phyloP scores from a whole-genome alignment of 1,140 invertebrate genomes.

The Nixonia krombeini region DNA sequence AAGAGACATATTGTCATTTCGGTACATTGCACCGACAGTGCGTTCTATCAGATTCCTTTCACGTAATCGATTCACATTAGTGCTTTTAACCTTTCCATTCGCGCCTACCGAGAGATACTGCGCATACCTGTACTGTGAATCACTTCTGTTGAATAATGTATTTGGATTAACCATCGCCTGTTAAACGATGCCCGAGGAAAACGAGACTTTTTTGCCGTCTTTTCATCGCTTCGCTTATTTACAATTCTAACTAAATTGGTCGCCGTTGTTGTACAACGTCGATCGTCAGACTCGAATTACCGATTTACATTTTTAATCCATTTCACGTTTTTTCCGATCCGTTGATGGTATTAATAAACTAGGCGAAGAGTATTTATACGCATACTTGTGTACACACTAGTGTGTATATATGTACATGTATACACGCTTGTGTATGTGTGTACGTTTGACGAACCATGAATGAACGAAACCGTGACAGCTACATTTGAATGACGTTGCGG shows the following conservation, averaged over 20 bases:
- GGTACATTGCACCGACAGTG: neutral
- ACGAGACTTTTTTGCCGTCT: constrained; percentile 4
- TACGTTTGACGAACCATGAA: constrained; percentile 42
- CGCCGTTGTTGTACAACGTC: no score
- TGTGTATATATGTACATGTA: neutral
- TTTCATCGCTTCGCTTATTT: no score
- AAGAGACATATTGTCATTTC: constrained; percentile 11
- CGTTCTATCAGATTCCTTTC: constrained; percentile 22
- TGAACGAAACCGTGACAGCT: constrained; percentile 25
- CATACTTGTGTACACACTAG: no score
- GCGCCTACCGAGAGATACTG: constrained; percentile 3
- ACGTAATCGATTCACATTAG: constrained; percentile 11
- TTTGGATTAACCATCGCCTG: constrained; percentile 33
- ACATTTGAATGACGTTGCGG: constrained; percentile 34
- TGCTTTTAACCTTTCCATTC: constrained; percentile 19
- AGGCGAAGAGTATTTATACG: no score
- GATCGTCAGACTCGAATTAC: no score
- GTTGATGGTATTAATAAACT: no score
- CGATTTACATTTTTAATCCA: no score
- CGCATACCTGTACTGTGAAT: constrained; percentile 22
- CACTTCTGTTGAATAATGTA: constrained; percentile 51
- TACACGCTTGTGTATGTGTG: constrained; percentile 11
- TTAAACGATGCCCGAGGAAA: constrained; percentile 12
- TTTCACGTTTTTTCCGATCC: no score
- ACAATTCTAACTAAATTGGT: no score